Evolutionary conservation across 2,797 vertebrate genomes (phyloP).

Genomic region (Enteromius viviparus): DNA sequence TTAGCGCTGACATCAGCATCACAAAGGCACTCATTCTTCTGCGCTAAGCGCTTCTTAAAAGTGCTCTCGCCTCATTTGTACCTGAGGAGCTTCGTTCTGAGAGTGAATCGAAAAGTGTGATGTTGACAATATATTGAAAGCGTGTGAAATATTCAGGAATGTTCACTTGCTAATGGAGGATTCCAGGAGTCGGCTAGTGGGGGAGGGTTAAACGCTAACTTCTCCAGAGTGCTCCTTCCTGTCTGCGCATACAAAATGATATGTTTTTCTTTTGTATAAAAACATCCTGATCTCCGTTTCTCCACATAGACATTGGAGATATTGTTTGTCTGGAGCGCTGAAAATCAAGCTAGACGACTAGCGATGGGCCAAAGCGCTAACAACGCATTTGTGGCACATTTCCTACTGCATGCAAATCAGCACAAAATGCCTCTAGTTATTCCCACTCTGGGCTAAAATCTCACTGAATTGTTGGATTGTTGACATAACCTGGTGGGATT

Average conservation of each 20-base stretch:
- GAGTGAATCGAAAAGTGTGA: slow-evolving; percentile 46
- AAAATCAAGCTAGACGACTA: slow-evolving; percentile 16
- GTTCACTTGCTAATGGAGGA: slow-evolving; percentile 47
- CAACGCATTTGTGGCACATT: slow-evolving; percentile 20
- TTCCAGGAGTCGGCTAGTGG: slow-evolving; percentile 16
- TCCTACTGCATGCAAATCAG: slow-evolving; percentile 62
- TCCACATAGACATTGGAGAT: slow-evolving; percentile 39
- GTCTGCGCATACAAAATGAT: slow-evolving; percentile 35
- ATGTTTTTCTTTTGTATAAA: slow-evolving; percentile 28
- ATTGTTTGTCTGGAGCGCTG: slow-evolving; percentile 35
- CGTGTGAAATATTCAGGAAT: slow-evolving; percentile 63
- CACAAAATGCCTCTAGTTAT: slow-evolving; percentile 65
- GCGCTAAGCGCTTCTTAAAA: slow-evolving; percentile 54
- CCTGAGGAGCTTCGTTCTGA: slow-evolving; percentile 56
- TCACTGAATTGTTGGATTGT: slow-evolving; percentile 70
- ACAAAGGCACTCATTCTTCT: slow-evolving; percentile 53
- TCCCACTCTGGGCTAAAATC: slow-evolving; percentile 53
- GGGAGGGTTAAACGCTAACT: slow-evolving; percentile 49
- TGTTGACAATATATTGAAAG: slow-evolving; percentile 63
- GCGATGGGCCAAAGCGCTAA: slow-evolving; percentile 13
- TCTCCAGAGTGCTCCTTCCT: slow-evolving; percentile 36
- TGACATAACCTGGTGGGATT: slow-evolving; percentile 75
- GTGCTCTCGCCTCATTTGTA: slow-evolving; percentile 58
- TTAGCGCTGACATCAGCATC: slow-evolving; percentile 61
- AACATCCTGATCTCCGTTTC: slow-evolving; percentile 31